Base-by-base conservation (phyloP, 2,113 vertebrate genomes). In the Heterotis niloticus region DNA sequence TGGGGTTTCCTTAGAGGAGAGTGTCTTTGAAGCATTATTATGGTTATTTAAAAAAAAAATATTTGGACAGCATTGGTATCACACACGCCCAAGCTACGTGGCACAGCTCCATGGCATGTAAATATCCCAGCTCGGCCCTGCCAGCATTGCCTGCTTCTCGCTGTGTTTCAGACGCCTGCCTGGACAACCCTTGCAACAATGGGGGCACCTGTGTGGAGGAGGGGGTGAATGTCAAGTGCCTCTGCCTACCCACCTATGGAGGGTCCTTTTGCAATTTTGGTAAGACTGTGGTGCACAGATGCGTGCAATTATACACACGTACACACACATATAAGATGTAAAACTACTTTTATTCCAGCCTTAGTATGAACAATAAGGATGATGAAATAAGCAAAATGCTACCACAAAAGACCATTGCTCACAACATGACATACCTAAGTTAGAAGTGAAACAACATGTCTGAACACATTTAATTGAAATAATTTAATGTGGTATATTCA, bases 181-280 rank as follows among this genome's bases (percentile, higher is more conserved):
- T 94, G 80, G 91, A 92, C 81, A 96, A 91, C 82, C 95, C 95
- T 1, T 99, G 97, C 85, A 81, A 88, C 80, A 99, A 99, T 0
- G 97, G 97, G 82, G 97, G 96, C 28, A 99, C 97, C 0, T 99
- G 97, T 85, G 78, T 90, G 0, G 96, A 99, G 7, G 92, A 89
- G 0, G 89, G 87, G 0, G 65, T 78, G 76, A 71, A 5, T 0
- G 5, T 89, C 14, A 57, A 82, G 64, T 99, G 97, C 82, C 18
- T 96, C 5, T 99, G 97, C 83, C 88, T 99, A 69, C 94, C 96
- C 0, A 94, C 94, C 78, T 99, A 99, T 1, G 90, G 90, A 85
- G 97, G 97, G 84, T 85, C 90, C 80, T 81, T 89, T 78, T 99
- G 97, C n/a, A 89, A 98, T 62, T 90, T 84, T 87, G 90, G 97